These are phyloP conservation scores for Proteles cristata DNA, from an alignment of 2,113 vertebrate species.

Conservation along the genomic window DNA sequence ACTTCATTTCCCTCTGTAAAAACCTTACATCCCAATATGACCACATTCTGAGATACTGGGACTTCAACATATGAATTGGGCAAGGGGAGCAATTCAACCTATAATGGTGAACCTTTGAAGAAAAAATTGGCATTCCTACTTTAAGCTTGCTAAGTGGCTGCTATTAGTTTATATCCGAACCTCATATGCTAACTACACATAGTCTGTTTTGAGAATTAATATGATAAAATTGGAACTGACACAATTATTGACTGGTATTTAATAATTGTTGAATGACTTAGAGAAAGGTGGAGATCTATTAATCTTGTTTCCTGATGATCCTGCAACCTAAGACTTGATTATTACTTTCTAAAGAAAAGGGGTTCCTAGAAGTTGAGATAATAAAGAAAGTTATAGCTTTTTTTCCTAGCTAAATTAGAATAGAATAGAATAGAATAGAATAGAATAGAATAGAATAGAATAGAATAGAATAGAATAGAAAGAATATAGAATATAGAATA, in stretches of 20 bases:
- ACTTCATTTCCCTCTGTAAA: background rate
- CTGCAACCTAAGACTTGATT: background rate
- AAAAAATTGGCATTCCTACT: slow-evolving; percentile 29
- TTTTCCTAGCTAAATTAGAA: background rate
- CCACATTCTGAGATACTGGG: background rate
- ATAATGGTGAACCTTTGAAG: background rate
- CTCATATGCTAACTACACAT: background rate
- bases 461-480: too few relatives aligned
- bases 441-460: background rate
- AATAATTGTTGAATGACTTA: background rate
- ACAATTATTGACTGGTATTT: background rate
- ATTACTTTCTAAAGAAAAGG: background rate
- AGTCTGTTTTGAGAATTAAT: slow-evolving; percentile 25
- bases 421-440: background rate
- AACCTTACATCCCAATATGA: background rate
- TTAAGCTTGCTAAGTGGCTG: background rate
- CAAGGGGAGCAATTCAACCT: background rate
- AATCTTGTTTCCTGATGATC: background rate
- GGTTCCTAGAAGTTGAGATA: slow-evolving; percentile 14
- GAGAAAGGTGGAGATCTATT: background rate
- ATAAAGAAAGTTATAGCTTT: background rate
- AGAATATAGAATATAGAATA: too few relatives aligned
- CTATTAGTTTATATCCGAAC: background rate
- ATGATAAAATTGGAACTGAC: background rate
- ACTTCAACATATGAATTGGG: background rate